Evolutionary conservation across 2,113 vertebrate species (phyloP), one percentile per base, ranked within the genome.

Genomic region (Salvator merianae): DNA sequence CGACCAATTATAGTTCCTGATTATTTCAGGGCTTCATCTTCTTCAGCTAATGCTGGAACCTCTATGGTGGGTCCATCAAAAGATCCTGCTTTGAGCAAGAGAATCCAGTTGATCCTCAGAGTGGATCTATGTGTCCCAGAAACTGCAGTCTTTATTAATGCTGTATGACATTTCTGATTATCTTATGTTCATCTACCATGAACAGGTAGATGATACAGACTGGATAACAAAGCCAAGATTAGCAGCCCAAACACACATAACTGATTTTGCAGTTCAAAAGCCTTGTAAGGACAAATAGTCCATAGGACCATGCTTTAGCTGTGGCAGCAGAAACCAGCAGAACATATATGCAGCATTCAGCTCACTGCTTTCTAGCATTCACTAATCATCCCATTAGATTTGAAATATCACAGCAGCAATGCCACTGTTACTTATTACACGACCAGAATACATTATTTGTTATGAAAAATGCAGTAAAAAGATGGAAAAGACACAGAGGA

Each of bases 401-500:
- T 68, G 82, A 77, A 84, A 68, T 84, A 84, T 69, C 32, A 76
- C 43, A 53, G 74, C 63, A 68, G 47, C 73, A 53, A 83, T 53
- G 47, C 73, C 32, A n/a, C 43, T 68, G 10, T 47, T 76, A 77
- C 74, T 69, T 53, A 77, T 72, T 72, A 36, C 84, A 18, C 50
- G 16, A 76, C 79, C 84, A 78, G 53, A 91, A 90, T 83, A 72
- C 75, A 84, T 5, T 72, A 77, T 83, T 77, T 83, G 65, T 88
- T 77, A 90, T 77, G 85, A 84, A 75, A 87, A 40, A 38, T 87
- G 59, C 63, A 70, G 43, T 72, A 36, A 76, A 53, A 36, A 53
- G 73, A 83, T 89, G 84, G 79, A 90, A 85, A 28, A 90, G 79
- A 84, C 86, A 83, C 87, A 84, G 78, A 86, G 59, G 72, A 89